phyloP scores from a whole-genome alignment of 2,797 vertebrate genomes.

The Rhynchonycteris naso region DNA sequence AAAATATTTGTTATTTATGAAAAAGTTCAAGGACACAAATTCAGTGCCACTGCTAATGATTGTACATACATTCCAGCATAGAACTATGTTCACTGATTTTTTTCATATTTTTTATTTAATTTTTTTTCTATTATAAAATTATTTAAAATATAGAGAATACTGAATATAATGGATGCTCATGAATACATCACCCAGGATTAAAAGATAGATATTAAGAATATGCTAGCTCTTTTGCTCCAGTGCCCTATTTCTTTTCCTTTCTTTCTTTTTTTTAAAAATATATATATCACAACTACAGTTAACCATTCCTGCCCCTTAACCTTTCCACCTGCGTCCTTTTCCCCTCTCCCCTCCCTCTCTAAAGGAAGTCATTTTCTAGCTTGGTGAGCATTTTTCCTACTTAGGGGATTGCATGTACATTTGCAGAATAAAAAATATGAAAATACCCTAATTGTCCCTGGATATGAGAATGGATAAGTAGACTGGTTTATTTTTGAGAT shows the following conservation, averaged over 20 bases:
- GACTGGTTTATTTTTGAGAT: constrained; percentile 15
- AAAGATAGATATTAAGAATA: background rate
- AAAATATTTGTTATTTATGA: constrained; percentile 21
- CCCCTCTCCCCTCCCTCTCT: background rate
- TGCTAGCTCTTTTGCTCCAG: background rate
- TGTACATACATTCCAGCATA: background rate
- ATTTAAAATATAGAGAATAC: constrained; percentile 47
- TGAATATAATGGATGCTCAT: constrained; percentile 12
- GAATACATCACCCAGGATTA: background rate
- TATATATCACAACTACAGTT: background rate
- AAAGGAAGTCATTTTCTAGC: background rate
- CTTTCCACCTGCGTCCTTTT: background rate
- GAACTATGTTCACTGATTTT: background rate
- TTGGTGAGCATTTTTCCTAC: background rate
- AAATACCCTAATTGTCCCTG: background rate
- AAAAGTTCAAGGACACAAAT: constrained; percentile 52
- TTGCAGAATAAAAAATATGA: constrained; percentile 4
- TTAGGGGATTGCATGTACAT: background rate
- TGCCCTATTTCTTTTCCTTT: background rate
- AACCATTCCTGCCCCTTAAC: background rate
- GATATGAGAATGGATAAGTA: background rate
- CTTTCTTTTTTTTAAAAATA: background rate
- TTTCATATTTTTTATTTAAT: constrained; percentile 8
- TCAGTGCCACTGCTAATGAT: background rate
- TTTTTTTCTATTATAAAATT: constrained; percentile 50